These are phyloP conservation scores for Zaprionus inermis DNA, from an alignment of 1,140 invertebrate genomes.

Conservation along the genomic window DNA sequence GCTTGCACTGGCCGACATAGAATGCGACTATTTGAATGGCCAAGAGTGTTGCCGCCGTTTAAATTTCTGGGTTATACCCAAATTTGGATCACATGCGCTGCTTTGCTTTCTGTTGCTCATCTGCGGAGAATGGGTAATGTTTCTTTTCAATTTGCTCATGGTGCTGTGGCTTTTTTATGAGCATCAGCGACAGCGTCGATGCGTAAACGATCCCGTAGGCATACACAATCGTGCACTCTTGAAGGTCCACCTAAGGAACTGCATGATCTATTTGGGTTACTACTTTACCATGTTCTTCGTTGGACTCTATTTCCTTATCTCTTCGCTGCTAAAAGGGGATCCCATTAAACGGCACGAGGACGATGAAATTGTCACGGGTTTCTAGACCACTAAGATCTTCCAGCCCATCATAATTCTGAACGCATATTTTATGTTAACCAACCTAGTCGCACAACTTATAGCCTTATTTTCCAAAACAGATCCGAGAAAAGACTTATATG, in stretches of 20 bases:
- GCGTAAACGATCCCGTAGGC: slow-evolving; percentile 96
- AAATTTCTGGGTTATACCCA: slow-evolving; percentile 96
- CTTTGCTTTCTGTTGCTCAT: slow-evolving; percentile 89
- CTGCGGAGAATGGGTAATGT: slow-evolving; percentile 90
- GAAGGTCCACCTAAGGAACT: slow-evolving; percentile 93
- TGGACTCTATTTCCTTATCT: slow-evolving; percentile 94
- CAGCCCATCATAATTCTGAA: slow-evolving; percentile 2
- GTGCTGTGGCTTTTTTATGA: slow-evolving; percentile 92
- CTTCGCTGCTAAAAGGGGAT: slow-evolving; percentile 91
- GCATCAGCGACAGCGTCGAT: slow-evolving; percentile 90
- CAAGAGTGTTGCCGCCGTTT: slow-evolving; percentile 96
- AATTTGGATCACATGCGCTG: slow-evolving; percentile 91
- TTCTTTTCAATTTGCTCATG: slow-evolving; percentile 92
- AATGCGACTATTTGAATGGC: slow-evolving; percentile 98
- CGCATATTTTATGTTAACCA: slow-evolving; percentile 9
- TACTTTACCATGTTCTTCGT: slow-evolving; percentile 97
- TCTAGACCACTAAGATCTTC: slow-evolving; percentile 73
- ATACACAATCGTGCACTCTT: slow-evolving; percentile 96
- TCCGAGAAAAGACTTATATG: not conserved
- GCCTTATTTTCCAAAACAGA: not conserved
- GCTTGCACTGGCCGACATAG: slow-evolving; percentile 96
- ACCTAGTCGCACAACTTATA: slow-evolving; percentile 54
- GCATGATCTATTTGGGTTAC: slow-evolving; percentile 94
- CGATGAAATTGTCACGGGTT: slow-evolving; percentile 87
- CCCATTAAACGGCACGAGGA: slow-evolving; percentile 88